Evolutionary conservation across 2,797 vertebrate species (phyloP), one percentile per base, ranked within the genome.

Genomic region (Mico argentatus): DNA sequence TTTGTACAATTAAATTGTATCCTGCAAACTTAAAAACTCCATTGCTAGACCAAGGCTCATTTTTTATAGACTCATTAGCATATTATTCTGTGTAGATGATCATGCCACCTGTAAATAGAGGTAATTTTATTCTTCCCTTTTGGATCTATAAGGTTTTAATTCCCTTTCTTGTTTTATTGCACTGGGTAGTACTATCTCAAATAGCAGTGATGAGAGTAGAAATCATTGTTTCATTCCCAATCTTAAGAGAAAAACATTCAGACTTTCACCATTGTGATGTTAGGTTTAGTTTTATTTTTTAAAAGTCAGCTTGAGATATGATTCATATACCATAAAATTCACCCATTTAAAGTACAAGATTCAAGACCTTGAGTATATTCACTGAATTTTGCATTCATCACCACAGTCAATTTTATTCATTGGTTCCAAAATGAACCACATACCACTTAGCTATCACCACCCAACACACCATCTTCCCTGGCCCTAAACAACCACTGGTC

Each of bases 71-170:
- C 64, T 41, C 30, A 52, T 91, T 39, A 10, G 81, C 30, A 33
- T 88, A 36, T 82, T 81, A 64, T 81, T 93, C 84, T 73, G 48
- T 86, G 27, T 93, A 88, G 79, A 76, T 76, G 36, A 81, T 92
- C 14, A 92, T 82, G 24, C 46, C 36, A 77, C 91, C 57, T 77
- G 6, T 30, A 83, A 91, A 83, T 92, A 26, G 30, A 85, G 24
- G 46, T 6, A 26, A 19, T 67, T 83, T 95, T 88, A 90, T 96
- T 93, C 92, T 67, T 90, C 73, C 24, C 64, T 92, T 90, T 92
- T 12, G 95, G 14, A 77, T 88, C 26, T 72, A 19, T 77, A 46
- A 61, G 26, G 15, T 9, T 77, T 88, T 86, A 70, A 50, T 87
- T 73, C 67, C 44, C 30, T 93, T 90, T 90, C 30, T 82, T 79